Conservation (phyloP, 2,888 invertebrate genomes). For the Acanthococcus lagerstroemiae region DNA sequence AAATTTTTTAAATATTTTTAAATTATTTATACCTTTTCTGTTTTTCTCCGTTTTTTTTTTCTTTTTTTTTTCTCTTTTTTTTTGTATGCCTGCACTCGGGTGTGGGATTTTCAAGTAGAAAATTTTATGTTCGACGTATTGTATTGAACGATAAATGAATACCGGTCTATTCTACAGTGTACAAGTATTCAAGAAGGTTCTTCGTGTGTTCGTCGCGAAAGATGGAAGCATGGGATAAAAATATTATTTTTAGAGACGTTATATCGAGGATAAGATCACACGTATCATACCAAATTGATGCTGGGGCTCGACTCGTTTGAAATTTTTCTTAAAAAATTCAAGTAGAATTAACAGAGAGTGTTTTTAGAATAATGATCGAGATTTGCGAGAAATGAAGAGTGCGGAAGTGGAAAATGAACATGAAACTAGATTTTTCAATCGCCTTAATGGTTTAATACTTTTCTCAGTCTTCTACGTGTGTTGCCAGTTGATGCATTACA, state of each 20-base stretch:
- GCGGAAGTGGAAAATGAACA: too few species aligned
- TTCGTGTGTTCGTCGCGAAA: background rate
- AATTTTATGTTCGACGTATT: slow-evolving; percentile 5
- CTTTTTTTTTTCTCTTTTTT: slow-evolving; percentile 27
- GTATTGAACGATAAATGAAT: background rate
- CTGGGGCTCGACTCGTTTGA: background rate
- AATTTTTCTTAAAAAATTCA: background rate
- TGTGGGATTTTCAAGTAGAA: slow-evolving; percentile 20
- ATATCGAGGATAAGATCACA: background rate
- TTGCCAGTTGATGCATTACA: too few species aligned
- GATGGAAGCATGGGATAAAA: background rate
- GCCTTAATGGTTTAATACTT: background rate
- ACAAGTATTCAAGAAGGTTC: background rate
- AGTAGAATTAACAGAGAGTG: background rate
- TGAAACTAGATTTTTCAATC: background rate
- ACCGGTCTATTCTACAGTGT: background rate
- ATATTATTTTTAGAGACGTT: background rate
- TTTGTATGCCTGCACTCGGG: slow-evolving; percentile 29
- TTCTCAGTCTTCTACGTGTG: too few species aligned
- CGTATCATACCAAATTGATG: too few species aligned
- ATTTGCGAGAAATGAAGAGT: too few species aligned
- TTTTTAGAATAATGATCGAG: too few species aligned
- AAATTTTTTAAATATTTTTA: slow-evolving; percentile 31
- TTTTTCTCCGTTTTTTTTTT: slow-evolving; percentile 29
- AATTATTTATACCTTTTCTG: slow-evolving; percentile 31